These are phyloP conservation scores for Aptenodytes forsteri DNA, from an alignment of 2,113 vertebrate species.

Conservation along the genomic window DNA sequence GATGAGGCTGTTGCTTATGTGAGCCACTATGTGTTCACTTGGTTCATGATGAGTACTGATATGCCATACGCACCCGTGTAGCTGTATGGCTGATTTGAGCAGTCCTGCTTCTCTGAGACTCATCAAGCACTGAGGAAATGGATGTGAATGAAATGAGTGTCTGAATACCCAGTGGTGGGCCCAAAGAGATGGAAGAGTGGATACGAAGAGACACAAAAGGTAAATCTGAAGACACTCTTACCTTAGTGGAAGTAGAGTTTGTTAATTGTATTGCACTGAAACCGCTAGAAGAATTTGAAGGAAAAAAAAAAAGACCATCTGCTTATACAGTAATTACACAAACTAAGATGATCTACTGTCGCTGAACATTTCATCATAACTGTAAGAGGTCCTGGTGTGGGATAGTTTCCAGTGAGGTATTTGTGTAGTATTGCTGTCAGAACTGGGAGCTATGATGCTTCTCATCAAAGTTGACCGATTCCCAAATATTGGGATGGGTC, in stretches of 20 bases:
- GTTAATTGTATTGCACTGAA: not conserved
- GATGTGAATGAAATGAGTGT: not conserved
- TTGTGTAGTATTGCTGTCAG: not conserved
- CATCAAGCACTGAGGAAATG: not conserved
- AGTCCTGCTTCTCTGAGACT: not conserved
- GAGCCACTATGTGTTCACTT: not conserved
- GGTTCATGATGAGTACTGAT: not conserved
- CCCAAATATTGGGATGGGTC: not conserved
- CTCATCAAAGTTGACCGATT: not conserved
- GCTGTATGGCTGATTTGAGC: not conserved
- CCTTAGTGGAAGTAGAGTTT: not conserved
- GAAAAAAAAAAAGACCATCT: not conserved
- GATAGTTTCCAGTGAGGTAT: not conserved
- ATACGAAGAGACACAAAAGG: not conserved
- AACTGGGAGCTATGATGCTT: not conserved
- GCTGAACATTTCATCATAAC: not conserved
- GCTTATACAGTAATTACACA: not conserved
- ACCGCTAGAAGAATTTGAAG: not conserved
- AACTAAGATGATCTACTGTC: not conserved
- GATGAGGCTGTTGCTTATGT: not conserved
- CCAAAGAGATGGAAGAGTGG: not conserved
- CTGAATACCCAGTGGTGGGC: not conserved
- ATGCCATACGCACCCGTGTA: fast-evolving
- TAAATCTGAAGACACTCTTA: not conserved
- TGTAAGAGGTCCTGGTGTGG: not conserved